Evolutionary conservation across 35 echinoderm and acorn worm species (phyloP), one percentile per base, ranked within the genome.

Genomic region (Heliocidaris erythrogramma): DNA sequence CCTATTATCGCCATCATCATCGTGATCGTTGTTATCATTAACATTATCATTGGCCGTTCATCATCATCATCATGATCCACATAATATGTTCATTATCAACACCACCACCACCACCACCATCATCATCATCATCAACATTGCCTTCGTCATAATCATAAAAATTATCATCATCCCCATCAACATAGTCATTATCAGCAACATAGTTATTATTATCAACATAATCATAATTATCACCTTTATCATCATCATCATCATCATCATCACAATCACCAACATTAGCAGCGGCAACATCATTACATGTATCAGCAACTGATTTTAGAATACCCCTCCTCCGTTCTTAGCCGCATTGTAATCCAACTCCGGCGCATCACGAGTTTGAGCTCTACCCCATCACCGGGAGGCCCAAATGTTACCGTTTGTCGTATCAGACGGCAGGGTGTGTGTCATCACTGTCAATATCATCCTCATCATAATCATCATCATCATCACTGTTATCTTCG

Each of bases 281-380:
- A 9, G n/a, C n/a, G n/a, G 16, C 9, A 59, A 59, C 16, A 9
- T 9, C 16, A 59, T 59, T 12, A 59, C n/a, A n/a, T n/a, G 16
- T 14, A 12, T 12, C 53, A 9, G 0, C 3, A 9, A 12, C 53
- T 69, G 18, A 16, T 5, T 24, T 69, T 5, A 4, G 2, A 1
- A 48, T 92, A 96, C 96, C 94, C 95, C 96, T 27, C 96, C 96
- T 61, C 95, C 18, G 89, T 96, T 91, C 6, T 96, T 47, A 0
- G 48, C 60, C 13, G 96, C 94, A 71, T 92, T 95, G 89, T 96
- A 96, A 32, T 95, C 69, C 96, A 96, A 90, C 69, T 96, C 96
- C 7, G 96, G 96, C 27, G 95, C 96, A 30, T 96, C 96, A 93
- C 71, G 47, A 96, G 89, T 60, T 96, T 96, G 87, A 96, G 49